phyloP scores from a whole-genome alignment of 2,113 vertebrate species.

The Sphaerodactylus townsendi region DNA sequence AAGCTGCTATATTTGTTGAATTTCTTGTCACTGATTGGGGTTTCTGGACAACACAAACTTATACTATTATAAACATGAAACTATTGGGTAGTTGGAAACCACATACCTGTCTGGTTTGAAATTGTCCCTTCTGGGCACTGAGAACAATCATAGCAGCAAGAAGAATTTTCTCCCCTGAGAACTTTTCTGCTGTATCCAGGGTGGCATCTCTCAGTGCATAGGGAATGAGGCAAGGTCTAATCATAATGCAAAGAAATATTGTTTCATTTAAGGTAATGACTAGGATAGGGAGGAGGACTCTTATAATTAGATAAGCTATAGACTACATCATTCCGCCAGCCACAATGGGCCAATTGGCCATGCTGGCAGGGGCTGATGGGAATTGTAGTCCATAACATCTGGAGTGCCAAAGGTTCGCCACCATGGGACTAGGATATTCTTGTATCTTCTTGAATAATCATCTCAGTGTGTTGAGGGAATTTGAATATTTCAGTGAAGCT shows the following conservation, averaged over 20 bases:
- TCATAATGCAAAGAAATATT: background rate
- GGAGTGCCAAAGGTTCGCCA: no score
- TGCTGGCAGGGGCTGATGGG: no score
- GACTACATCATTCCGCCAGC: no score
- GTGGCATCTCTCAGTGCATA: background rate
- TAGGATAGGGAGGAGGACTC: no score
- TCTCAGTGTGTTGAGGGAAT: no score
- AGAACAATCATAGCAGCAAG: constrained; percentile 12
- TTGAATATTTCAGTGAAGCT: no score
- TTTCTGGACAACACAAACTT: background rate
- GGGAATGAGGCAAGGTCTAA: background rate
- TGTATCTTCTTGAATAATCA: background rate
- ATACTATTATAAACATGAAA: background rate
- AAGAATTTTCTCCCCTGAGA: background rate
- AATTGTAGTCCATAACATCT: no score
- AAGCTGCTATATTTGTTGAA: no score
- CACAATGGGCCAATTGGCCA: no score
- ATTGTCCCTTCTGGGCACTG: background rate
- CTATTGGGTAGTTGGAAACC: background rate
- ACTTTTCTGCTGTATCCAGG: background rate
- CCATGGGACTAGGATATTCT: no score
- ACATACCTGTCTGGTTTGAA: background rate
- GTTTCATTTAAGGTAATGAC: background rate
- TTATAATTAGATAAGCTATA: no score
- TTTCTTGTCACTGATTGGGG: no score